Conservation (phyloP, 2,888 invertebrate genomes). For the Alsophila aescularia region DNA sequence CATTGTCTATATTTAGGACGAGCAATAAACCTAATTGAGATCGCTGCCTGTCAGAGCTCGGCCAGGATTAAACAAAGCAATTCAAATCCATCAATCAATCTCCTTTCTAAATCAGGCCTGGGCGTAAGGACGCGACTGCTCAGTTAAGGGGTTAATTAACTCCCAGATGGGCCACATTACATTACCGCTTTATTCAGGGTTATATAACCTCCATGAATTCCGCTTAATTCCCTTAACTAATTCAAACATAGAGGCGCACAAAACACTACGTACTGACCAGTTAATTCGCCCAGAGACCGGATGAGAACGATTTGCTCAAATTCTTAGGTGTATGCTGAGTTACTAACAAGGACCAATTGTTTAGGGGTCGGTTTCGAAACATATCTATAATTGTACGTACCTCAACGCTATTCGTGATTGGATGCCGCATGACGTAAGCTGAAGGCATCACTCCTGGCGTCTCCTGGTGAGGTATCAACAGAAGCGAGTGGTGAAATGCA, state of each 20-base stretch:
- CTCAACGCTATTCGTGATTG: slow-evolving; percentile 88
- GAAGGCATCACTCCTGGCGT: slow-evolving; percentile 90
- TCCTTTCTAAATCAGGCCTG: slow-evolving; percentile 26
- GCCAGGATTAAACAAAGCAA: slow-evolving; percentile 38
- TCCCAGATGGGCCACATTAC: slow-evolving; percentile 18
- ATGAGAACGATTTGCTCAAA: slow-evolving; percentile 82
- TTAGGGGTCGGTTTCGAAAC: slow-evolving; percentile 59
- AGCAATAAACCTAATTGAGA: slow-evolving; percentile 24
- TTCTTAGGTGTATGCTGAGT: slow-evolving; percentile 72
- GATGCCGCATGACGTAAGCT: slow-evolving; percentile 90
- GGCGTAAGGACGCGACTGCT: slow-evolving; percentile 27
- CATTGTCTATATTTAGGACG: slow-evolving; percentile 20
- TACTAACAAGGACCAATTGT: slow-evolving; percentile 60
- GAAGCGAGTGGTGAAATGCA: slow-evolving; percentile 90
- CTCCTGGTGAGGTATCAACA: slow-evolving; percentile 92
- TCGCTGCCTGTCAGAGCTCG: slow-evolving; percentile 13
- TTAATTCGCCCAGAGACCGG: slow-evolving; percentile 79
- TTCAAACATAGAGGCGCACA: slow-evolving; percentile 67
- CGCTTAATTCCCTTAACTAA: slow-evolving; percentile 76
- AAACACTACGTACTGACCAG: slow-evolving; percentile 64
- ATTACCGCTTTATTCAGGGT: slow-evolving; percentile 44
- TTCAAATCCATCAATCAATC: slow-evolving; percentile 40
- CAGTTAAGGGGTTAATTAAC: slow-evolving; percentile 31
- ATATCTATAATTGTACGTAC: slow-evolving; percentile 65
- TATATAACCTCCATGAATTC: slow-evolving; percentile 65